A percentile compares a stretch with the other conserved stretches of the same genome.
Conservation (phyloP, 2,888 invertebrate species). For the Hesperia comma region DNA sequence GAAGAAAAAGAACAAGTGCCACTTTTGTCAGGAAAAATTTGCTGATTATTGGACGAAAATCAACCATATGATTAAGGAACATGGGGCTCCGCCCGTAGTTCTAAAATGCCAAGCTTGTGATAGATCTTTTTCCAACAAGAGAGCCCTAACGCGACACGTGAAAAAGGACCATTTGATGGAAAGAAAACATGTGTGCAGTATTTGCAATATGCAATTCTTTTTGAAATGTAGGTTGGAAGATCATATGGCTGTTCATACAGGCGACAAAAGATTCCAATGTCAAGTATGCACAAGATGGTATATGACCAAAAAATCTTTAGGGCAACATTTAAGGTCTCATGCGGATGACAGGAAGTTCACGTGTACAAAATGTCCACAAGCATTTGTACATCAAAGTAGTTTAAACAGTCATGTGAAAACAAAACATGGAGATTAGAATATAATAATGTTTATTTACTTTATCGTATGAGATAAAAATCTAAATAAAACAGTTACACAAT, state of each 20-base stretch:
- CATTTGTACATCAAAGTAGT: constrained; percentile 61
- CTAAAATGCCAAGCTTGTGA: constrained; percentile 64
- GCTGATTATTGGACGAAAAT: constrained; percentile 61
- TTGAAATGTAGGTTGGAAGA: constrained; percentile 50
- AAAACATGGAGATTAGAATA: constrained; percentile 47
- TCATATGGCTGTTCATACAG: constrained; percentile 64
- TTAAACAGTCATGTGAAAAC: constrained; percentile 68
- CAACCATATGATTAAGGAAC: constrained; percentile 60
- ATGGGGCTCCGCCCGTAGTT: constrained; percentile 54
- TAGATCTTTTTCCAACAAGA: constrained; percentile 56
- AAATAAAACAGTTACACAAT: neutral
- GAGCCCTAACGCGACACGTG: constrained; percentile 55
- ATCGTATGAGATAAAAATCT: too few species aligned
- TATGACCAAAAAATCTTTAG: constrained; percentile 55
- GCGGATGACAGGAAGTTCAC: constrained; percentile 53
- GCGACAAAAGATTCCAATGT: constrained; percentile 57
- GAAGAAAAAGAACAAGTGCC: constrained; percentile 58
- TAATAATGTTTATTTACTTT: neutral
- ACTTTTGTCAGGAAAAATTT: constrained; percentile 56
- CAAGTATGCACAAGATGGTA: constrained; percentile 63
- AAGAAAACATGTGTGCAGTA: constrained; percentile 64
- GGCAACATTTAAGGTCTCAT: constrained; percentile 62
- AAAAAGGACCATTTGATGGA: constrained; percentile 71
- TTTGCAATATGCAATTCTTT: constrained; percentile 71
- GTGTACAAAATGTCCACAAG: constrained; percentile 55